Evolutionary conservation across 2,797 vertebrate genomes (phyloP).

Genomic region (Botia almorhae): DNA sequence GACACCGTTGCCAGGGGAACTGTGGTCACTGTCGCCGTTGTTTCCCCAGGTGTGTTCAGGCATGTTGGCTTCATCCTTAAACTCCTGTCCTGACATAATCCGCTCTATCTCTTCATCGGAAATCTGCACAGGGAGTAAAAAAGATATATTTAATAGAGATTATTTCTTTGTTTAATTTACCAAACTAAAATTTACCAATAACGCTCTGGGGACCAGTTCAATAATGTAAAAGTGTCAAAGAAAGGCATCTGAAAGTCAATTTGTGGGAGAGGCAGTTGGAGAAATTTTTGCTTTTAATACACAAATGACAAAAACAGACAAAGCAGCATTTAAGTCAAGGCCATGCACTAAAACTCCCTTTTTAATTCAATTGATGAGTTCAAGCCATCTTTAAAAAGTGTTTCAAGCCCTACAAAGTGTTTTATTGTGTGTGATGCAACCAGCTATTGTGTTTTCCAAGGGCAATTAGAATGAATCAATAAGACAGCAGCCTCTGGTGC

Average conservation of each 20-base stretch:
- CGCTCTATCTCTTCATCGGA: conserved; percentile 98
- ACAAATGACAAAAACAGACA: background rate
- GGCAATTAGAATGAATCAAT: conserved; percentile 37
- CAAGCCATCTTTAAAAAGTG: conserved; percentile 5
- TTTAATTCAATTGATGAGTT: conserved; percentile 25
- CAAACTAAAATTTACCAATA: background rate
- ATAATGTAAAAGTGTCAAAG: background rate
- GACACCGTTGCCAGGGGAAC: conserved; percentile 94
- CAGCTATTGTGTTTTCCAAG: background rate
- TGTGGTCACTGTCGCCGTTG: conserved; percentile 92
- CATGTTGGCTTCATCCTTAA: conserved; percentile 93
- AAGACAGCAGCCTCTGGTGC: conserved; percentile 1
- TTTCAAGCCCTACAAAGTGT: background rate
- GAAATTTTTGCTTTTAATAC: background rate
- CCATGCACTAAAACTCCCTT: background rate
- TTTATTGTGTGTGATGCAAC: conserved; percentile 26
- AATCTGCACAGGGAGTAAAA: conserved; percentile 78
- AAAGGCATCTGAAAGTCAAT: background rate
- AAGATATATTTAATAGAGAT: background rate
- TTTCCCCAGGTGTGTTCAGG: conserved; percentile 91
- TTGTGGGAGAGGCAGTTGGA: background rate
- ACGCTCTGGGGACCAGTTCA: too few species aligned
- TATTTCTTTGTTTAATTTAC: background rate
- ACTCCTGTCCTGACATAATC: conserved; percentile 99
- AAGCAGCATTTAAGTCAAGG: conserved; percentile 28